Evolutionary conservation across 2,888 invertebrate species (phyloP).

Genomic region (Melanostoma scalare): DNA sequence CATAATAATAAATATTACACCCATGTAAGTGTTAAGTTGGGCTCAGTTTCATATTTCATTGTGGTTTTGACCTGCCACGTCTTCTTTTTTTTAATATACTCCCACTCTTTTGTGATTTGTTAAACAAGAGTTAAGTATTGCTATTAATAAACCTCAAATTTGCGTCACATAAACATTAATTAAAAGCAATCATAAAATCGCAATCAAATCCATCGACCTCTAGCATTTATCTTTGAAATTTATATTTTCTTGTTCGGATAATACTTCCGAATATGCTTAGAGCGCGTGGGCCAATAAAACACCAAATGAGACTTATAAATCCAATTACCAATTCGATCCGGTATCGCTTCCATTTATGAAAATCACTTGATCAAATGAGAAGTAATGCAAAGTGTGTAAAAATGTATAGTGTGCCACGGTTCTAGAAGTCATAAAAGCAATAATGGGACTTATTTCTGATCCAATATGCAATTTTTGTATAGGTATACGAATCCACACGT

Average conservation of each 20-base stretch:
- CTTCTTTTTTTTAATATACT: not conserved
- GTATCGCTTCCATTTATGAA: not conserved
- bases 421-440: too few relatives aligned
- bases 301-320: slow-evolving; percentile 31
- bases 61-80: slow-evolving; percentile 8
- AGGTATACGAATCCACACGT: not conserved
- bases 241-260: slow-evolving; percentile 33
- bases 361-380: too few relatives aligned
- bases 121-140: not conserved
- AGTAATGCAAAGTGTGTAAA: too few relatives aligned
- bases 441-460: too few relatives aligned
- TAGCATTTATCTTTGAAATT: slow-evolving; percentile 53
- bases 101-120: not conserved
- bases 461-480: too few relatives aligned
- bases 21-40: too few relatives aligned
- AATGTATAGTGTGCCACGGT: too few relatives aligned
- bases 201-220: slow-evolving; percentile 49
- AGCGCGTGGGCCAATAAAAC: slow-evolving; percentile 42
- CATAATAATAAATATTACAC: too few relatives aligned
- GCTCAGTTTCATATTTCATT: not conserved
- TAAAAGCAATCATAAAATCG: slow-evolving; percentile 19
- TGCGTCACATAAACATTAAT: slow-evolving; percentile 10
- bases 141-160: not conserved
- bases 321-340: slow-evolving; percentile 48
- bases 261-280: slow-evolving; percentile 36